These are phyloP conservation scores for Scaptomyza caliginosa DNA, from an alignment of 2,888 invertebrate genomes.

Conservation along the genomic window DNA sequence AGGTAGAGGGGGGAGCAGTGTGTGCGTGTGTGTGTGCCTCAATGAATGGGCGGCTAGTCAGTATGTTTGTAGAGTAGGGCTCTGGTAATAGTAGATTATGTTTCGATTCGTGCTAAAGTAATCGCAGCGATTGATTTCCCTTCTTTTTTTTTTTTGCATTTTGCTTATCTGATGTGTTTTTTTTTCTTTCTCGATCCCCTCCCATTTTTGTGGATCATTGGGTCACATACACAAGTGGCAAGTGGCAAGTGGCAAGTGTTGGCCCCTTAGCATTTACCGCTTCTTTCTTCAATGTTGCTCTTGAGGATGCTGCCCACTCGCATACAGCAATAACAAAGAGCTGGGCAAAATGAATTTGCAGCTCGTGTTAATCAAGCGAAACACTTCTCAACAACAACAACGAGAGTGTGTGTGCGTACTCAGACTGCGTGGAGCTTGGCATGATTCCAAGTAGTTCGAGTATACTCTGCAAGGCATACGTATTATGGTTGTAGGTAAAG, in stretches of 20 bases:
- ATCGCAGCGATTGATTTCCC: constrained; percentile 63
- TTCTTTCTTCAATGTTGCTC: constrained; percentile 31
- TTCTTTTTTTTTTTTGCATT: constrained; percentile 39
- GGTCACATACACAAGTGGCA: constrained; percentile 64
- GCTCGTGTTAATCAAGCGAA: constrained; percentile 76
- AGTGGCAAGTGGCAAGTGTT: constrained; percentile 21
- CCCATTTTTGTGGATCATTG: constrained; percentile 75
- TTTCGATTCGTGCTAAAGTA: constrained; percentile 42
- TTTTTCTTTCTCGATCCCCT: constrained; percentile 31
- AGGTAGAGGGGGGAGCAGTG: not conserved
- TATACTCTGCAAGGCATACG: constrained; percentile 44
- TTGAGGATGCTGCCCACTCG: constrained; percentile 35
- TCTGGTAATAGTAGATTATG: constrained; percentile 40
- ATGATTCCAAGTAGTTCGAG: constrained; percentile 48
- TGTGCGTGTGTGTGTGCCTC: constrained; percentile 18
- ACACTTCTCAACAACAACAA: constrained; percentile 45
- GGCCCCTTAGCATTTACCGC: constrained; percentile 76
- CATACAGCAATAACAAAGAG: constrained; percentile 33
- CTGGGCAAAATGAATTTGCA: constrained; percentile 79
- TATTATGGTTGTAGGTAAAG: constrained; percentile 1
- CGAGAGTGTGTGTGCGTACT: constrained; percentile 42
- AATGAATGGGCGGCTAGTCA: constrained; percentile 41
- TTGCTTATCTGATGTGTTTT: no score
- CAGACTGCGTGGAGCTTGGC: constrained; percentile 70
- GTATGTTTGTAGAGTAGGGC: constrained; percentile 31